Evolutionary conservation across 2,113 vertebrate species (phyloP).

Genomic region (Xenopus laevis): DNA sequence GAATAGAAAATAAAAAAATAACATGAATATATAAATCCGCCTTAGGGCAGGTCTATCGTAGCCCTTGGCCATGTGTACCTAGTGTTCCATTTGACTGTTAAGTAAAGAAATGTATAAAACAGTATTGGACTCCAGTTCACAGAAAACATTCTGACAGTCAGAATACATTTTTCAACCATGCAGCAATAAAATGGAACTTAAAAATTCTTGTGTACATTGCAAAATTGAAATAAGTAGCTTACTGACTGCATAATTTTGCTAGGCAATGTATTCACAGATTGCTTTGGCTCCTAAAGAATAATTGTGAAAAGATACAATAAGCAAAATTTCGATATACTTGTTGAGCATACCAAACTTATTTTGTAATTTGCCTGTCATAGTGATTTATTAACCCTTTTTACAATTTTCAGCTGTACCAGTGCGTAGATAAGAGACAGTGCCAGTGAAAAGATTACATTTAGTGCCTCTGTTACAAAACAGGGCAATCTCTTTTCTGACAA

Average conservation of each 20-base stretch:
- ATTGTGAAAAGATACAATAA: background rate
- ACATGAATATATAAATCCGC: slow-evolving; percentile 29
- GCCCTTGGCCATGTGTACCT: slow-evolving; percentile 17
- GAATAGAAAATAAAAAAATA: slow-evolving; percentile 19
- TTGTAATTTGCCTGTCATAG: no score
- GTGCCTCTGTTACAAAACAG: no score
- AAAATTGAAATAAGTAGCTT: background rate
- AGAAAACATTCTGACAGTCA: slow-evolving; percentile 18
- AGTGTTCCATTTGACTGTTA: slow-evolving; percentile 14
- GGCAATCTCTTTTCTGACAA: no score
- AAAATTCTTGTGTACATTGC: background rate
- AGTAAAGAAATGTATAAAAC: slow-evolving; percentile 18
- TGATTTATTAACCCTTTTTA: no score
- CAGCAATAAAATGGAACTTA: slow-evolving; percentile 2
- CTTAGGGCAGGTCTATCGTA: slow-evolving; percentile 28
- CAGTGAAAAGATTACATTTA: no score
- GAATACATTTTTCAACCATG: slow-evolving; percentile 8
- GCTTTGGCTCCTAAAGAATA: background rate
- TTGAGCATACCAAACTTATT: no score
- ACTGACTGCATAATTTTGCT: background rate
- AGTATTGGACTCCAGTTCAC: background rate
- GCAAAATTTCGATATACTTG: no score
- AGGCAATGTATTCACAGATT: background rate
- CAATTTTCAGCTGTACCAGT: no score
- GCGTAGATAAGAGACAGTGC: no score